Conservation (phyloP, 2,888 invertebrate species). For the Agonopterix arenella region DNA sequence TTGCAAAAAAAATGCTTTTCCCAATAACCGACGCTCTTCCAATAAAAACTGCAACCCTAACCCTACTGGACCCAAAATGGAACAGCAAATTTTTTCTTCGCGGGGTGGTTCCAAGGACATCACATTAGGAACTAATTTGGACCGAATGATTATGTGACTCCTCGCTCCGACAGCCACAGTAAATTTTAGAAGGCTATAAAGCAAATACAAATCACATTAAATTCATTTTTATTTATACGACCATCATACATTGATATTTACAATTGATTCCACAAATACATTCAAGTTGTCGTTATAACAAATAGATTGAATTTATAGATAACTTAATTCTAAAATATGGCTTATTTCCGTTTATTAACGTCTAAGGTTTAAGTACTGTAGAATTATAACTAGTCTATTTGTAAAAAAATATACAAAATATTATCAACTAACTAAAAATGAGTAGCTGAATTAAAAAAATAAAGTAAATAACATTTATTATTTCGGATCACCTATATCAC, state of each 20-base stretch:
- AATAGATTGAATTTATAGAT: slow-evolving; percentile 1
- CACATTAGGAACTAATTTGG: too few relatives aligned
- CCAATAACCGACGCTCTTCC: too few relatives aligned
- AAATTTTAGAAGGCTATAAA: background rate
- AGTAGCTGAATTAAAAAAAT: slow-evolving; percentile 4
- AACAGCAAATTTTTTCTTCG: too few relatives aligned
- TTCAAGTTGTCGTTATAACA: background rate
- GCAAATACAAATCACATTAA: slow-evolving; percentile 4
- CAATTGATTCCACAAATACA: slow-evolving; percentile 4
- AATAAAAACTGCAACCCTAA: too few relatives aligned
- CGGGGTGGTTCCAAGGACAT: too few relatives aligned
- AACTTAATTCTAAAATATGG: slow-evolving; percentile 11
- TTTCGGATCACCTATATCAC: too few relatives aligned
- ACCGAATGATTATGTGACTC: too few relatives aligned
- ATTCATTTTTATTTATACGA: slow-evolving; percentile 8
- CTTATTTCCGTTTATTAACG: slow-evolving; percentile 5
- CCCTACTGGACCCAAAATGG: too few relatives aligned
- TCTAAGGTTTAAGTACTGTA: slow-evolving; percentile 7
- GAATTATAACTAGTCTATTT: slow-evolving; percentile 1
- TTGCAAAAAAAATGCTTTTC: too few relatives aligned
- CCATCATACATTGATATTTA: slow-evolving; percentile 6
- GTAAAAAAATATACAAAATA: slow-evolving; percentile 11
- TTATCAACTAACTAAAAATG: slow-evolving; percentile 7
- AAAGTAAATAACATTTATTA: background rate
- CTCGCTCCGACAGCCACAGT: too few relatives aligned